Evolutionary conservation across 2,113 vertebrate species (phyloP), one percentile per base, ranked within the genome.

Genomic region (Tichodroma muraria): DNA sequence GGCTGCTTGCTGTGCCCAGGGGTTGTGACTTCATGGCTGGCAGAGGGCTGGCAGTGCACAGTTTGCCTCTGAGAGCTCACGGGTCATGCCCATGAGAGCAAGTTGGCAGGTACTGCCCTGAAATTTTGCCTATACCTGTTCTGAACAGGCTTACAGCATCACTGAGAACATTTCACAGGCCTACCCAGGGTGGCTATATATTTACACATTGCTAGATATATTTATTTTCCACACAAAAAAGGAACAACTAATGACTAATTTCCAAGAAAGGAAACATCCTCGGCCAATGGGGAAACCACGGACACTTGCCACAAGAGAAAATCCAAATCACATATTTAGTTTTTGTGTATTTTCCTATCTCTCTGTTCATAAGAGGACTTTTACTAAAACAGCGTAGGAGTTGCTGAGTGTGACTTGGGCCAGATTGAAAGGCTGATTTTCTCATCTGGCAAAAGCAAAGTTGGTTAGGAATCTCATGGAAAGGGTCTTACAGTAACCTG

Each of bases 1-100:
- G 71, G 40, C 30, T 60, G 15, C 44, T 72, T 11, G 3, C 45
- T 47, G 14, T 69, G 22, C 49, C 54, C 72, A 24, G n/a, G 13
- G 10, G 6, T 54, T 64, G 69, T 15, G 14, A 1, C 28, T 37
- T 6, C 2, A 0, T 9, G 14, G 17, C 28, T 2, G 3, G 33
- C 24, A 82, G 57, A 75, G n/a, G 21, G 40, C 63, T 80, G 57
- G 35, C 23, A 77, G 30, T 0, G 1, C 30, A 27, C 15, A 21
- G 8, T 37, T 77, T 47, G 10, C 14, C n/a, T 69, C 44, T 45
- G 27, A 47, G 15, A 68, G 47, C 27, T 20, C 21, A 10, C 0
- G 0, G 44, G 6, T 53, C 10, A 10, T 20, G 9, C 18, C 7
- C 6, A 7, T 4, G 30, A 38, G 23, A 70, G 30, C 23, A 66